Percentiles rank a stretch among this genome's conserved stretches.
Evolutionary conservation across 1,140 invertebrate genomes (phyloP).

Genomic region (Maniola jurtina): DNA sequence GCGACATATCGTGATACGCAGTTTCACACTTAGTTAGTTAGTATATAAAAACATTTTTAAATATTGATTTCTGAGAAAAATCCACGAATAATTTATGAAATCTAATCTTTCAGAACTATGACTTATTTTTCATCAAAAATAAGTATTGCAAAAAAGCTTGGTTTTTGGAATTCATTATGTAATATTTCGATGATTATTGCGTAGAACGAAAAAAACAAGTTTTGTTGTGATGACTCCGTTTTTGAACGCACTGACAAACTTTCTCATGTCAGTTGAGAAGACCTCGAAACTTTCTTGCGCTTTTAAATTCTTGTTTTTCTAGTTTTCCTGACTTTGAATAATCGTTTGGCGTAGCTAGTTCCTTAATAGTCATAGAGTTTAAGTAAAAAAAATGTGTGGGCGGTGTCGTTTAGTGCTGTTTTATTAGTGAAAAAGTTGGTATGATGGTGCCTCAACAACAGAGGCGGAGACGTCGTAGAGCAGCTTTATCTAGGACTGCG

Average conservation of each 20-base stretch:
- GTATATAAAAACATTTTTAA: too few species aligned
- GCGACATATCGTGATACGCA: neutral
- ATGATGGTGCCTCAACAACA: conserved; percentile 81
- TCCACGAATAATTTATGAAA: too few species aligned
- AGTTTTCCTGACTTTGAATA: conserved; percentile 48
- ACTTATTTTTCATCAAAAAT: too few species aligned
- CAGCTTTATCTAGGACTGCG: conserved; percentile 82
- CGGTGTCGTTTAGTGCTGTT: neutral
- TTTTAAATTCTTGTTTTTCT: conserved; percentile 67
- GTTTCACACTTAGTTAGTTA: too few species aligned
- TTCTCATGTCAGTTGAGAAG: conserved; percentile 68
- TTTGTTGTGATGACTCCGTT: conserved; percentile 39
- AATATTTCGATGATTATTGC: conserved; percentile 6
- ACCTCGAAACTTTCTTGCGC: conserved; percentile 66
- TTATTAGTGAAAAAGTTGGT: conserved; percentile 24
- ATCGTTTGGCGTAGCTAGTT: conserved; percentile 17
- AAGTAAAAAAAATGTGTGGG: conserved; percentile 17
- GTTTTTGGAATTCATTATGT: neutral
- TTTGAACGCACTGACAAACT: conserved; percentile 62
- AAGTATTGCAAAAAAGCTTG: too few species aligned
- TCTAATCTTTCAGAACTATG: too few species aligned
- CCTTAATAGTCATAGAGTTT: conserved; percentile 14
- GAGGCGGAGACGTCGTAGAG: conserved; percentile 88
- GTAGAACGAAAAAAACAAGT: conserved; percentile 42
- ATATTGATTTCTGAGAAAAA: too few species aligned